phyloP scores from a whole-genome alignment of 2,888 invertebrate genomes.

The Mythimna ferrago region DNA sequence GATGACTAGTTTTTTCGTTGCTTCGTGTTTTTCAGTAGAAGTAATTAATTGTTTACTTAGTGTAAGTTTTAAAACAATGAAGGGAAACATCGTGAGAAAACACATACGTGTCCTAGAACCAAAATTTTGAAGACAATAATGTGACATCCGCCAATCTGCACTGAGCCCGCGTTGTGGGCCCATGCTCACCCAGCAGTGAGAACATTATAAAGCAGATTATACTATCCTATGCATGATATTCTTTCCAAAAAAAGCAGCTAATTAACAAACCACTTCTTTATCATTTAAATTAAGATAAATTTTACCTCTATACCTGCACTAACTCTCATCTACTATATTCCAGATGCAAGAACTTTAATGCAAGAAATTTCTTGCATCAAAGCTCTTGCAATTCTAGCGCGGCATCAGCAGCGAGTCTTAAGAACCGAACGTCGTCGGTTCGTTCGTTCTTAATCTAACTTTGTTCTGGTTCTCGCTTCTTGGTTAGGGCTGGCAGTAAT shows the following conservation, averaged over 20 bases:
- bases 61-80: too few species aligned
- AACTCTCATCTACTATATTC: not conserved
- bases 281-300: not conserved
- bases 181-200: too few species aligned
- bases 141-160: too few species aligned
- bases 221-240: too few species aligned
- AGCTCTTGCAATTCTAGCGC: conserved; percentile 55
- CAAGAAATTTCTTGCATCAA: conserved; percentile 33
- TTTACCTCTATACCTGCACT: not conserved
- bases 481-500: conserved; percentile 66
- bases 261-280: not conserved
- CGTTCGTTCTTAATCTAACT: conserved; percentile 80
- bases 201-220: too few species aligned
- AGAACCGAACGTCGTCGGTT: conserved; percentile 69
- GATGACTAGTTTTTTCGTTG: too few species aligned
- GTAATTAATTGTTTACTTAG: too few species aligned
- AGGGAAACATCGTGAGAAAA: too few species aligned
- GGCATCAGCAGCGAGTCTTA: conserved; percentile 65
- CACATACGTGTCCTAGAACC: too few species aligned
- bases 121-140: too few species aligned
- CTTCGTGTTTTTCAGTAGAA: too few species aligned
- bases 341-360: not conserved
- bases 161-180: too few species aligned
- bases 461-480: conserved; percentile 71
- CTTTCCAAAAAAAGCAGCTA: not conserved